Base-by-base conservation (phyloP, 2,888 invertebrate genomes). In the Biston stratarius region DNA sequence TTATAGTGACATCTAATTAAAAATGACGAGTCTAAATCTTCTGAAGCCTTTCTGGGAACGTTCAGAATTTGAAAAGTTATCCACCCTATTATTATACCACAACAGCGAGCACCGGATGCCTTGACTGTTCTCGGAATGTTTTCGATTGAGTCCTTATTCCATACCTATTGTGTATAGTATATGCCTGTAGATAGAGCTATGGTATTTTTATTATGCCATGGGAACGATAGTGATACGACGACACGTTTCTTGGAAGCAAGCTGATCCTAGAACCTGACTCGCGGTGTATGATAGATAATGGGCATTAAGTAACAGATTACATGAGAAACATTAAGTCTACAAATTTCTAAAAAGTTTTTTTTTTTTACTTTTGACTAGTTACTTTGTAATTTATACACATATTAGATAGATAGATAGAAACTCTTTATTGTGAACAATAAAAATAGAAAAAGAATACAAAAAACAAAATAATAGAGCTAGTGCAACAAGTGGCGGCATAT, bases 41-140 rank as follows among this genome's bases (percentile, higher is more conserved):
- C 14, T 11, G 3, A 38, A 10, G 14, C 38, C 14, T 6, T 49
- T 3, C 38, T 7, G 15, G 8, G 36, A 52, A 15, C 40, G 53
- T 53, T 6, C 1, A 33, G 15, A n/a, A n/a, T 51, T 34, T 34
- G 6, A 51, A 38, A 15, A 5, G 10, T 12, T 36, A 38, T 38
- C 38, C 48, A 24, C 10, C 38, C 9, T 38, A 36, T n/a, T 15
- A 12, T 58, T 57, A 47, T 14, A 36, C 5, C 5, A 11, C 6
- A 10, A 45, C 56, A 34, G 15, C 24, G 38, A 8, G 24, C 8
- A 48, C 58, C 47, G 47, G 57, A 58, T 33, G 57, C 45, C 36
- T 11, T 47, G 6, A 14, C 45, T 14, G 47, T 58, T 58, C 58
- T 47, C 0, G 15, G 58, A 58, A 58, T 14, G 24, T 51, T 14